These are phyloP conservation scores for Pachyramphus minor DNA, from an alignment of 2,113 vertebrate species.

Conservation along the genomic window DNA sequence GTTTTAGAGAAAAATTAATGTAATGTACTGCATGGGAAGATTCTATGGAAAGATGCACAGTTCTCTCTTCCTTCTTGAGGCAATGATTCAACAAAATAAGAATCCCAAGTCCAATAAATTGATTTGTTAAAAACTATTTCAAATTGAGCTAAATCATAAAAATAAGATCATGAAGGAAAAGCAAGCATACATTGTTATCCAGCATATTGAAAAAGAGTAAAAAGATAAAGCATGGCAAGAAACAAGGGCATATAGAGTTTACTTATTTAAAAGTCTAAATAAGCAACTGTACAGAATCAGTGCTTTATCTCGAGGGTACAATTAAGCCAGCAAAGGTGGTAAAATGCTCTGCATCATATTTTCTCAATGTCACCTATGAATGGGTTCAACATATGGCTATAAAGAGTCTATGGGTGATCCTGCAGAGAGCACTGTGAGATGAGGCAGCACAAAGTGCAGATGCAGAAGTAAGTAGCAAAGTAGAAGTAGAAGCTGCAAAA, in stretches of 20 bases:
- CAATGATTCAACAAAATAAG: slow-evolving; percentile 36
- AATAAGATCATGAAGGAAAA: neutral
- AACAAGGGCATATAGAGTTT: slow-evolving; percentile 5
- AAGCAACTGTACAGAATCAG: slow-evolving; percentile 16
- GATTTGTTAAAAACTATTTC: slow-evolving; percentile 33
- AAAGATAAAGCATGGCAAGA: neutral
- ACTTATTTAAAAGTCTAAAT: slow-evolving; percentile 32
- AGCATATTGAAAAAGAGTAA: slow-evolving; percentile 17
- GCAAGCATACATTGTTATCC: neutral
- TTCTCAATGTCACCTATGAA: slow-evolving; percentile 9
- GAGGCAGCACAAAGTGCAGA: neutral
- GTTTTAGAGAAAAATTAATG: slow-evolving; percentile 31
- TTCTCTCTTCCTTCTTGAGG: neutral
- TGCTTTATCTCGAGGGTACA: slow-evolving; percentile 20
- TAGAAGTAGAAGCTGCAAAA: neutral
- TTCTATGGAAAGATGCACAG: neutral
- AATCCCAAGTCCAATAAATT: slow-evolving; percentile 9
- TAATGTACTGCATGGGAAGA: neutral
- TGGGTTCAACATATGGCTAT: slow-evolving; percentile 31
- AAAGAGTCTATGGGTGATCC: slow-evolving; percentile 43
- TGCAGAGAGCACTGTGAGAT: slow-evolving; percentile 9
- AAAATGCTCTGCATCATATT: slow-evolving; percentile 21
- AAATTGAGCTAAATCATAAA: slow-evolving; percentile 48
- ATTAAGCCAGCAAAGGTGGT: slow-evolving; percentile 36
- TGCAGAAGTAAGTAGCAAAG: neutral